Conservation (phyloP, 2,797 vertebrate species). For the Anas capensis region DNA sequence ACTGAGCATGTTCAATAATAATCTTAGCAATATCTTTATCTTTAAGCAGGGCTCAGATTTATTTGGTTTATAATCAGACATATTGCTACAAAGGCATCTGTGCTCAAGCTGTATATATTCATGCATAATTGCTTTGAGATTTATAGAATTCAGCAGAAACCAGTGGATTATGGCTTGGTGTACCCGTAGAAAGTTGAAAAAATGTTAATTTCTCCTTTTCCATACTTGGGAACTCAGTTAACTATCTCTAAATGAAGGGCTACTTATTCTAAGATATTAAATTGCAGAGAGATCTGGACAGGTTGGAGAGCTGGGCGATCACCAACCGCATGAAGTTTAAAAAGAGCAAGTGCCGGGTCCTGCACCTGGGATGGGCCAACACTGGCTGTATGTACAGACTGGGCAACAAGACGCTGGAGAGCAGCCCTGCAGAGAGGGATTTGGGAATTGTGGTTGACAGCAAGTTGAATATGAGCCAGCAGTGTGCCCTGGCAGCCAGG, state of each 20-base stretch:
- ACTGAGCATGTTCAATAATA: fast-evolving
- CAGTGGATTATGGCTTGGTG: not conserved
- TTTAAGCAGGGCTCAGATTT: not conserved
- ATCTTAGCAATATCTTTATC: not conserved
- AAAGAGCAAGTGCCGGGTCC: too few relatives aligned
- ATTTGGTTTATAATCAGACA: not conserved
- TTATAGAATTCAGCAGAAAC: not conserved
- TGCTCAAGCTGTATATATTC: not conserved
- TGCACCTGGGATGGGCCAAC: too few relatives aligned
- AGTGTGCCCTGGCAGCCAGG: too few relatives aligned
- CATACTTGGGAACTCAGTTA: not conserved
- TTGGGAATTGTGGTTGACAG: too few relatives aligned
- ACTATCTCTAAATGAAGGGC: not conserved
- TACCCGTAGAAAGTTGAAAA: not conserved
- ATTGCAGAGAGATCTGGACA: too few relatives aligned
- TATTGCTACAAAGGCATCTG: not conserved
- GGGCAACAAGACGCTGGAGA: too few relatives aligned
- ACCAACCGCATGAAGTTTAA: too few relatives aligned
- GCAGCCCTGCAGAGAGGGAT: too few relatives aligned
- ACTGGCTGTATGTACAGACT: too few relatives aligned
- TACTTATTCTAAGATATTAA: not conserved
- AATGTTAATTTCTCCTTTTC: not conserved
- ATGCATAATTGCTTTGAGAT: not conserved
- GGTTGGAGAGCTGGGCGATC: too few relatives aligned
- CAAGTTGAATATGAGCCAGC: too few relatives aligned